Evolutionary conservation across 2,888 invertebrate species (phyloP), one percentile per base, ranked within the genome.

Genomic region (Deilephila elpenor): DNA sequence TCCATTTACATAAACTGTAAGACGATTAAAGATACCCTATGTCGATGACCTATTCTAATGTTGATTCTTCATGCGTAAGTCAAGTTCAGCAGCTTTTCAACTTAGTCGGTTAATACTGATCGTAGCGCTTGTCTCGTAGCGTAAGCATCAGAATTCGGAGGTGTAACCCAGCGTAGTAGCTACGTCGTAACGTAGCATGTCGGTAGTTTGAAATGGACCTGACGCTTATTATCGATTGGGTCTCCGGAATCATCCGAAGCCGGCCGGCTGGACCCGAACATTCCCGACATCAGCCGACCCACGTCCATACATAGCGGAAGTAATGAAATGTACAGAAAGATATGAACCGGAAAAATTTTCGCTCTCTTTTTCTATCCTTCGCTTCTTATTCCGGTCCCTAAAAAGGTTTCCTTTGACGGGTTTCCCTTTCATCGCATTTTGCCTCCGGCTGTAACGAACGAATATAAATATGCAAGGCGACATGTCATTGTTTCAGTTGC

Each of bases 331-430:
- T 93, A 93, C 89, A 90, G 89, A 92, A 90, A 90, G 90, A 93
- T 93, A 93, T 93, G 93, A 93, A 93, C 92, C 93, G 93, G 92
- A 94, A 93, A 93, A 94, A 93, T 91, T 90, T 92, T 91, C 93
- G 92, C 89, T 89, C 88, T 91, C 91, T 91, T 92, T 92, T 93
- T 91, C 91, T 90, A 90, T 88, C 85, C 89, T 88, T 89, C 88
- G 85, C 87, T 85, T 89, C 88, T 89, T 91, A 89, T 89, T 86
- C 87, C 83, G 81, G 83, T 84, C 84, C 86, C 86, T 87, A 87
- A 90, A 90, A 89, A 88, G 86, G 85, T 83, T 88, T 87, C 85
- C 84, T 88, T 87, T 90, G 88, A 88, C 86, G 87, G 87, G 85
- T 89, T 90, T 86, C 87, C 87, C 86, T 88, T 91, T 90, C 88